A percentile compares a stretch with the other conserved stretches of the same genome.
Conservation (phyloP, 2,888 invertebrate species). For the Lasioglossum figueresi region DNA sequence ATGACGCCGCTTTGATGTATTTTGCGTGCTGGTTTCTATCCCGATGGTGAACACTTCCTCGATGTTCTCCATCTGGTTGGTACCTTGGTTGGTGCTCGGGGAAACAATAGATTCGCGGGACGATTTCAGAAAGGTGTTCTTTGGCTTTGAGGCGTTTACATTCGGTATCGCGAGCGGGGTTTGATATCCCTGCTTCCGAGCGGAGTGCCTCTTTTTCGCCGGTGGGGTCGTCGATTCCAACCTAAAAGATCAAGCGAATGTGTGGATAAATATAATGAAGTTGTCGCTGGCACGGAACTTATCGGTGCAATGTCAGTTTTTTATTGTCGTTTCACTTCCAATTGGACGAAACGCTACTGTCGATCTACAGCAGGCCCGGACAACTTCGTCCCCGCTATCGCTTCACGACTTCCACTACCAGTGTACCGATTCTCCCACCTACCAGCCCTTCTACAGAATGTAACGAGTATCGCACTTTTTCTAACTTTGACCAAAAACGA, state of each 20-base stretch:
- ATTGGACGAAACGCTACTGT: too few relatives aligned
- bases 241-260: slow-evolving; percentile 35
- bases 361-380: too few relatives aligned
- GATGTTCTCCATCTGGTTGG: slow-evolving; percentile 36
- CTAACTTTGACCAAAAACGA: background rate
- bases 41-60: slow-evolving; percentile 51
- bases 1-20: slow-evolving; percentile 69
- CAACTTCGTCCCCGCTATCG: too few relatives aligned
- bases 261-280: background rate
- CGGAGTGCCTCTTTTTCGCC: slow-evolving; percentile 68
- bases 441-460: too few relatives aligned
- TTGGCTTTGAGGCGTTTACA: slow-evolving; percentile 52
- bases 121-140: slow-evolving; percentile 32
- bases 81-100: slow-evolving; percentile 43
- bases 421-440: too few relatives aligned
- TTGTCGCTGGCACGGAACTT: background rate
- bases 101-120: slow-evolving; percentile 42
- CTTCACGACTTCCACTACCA: too few relatives aligned
- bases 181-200: slow-evolving; percentile 59
- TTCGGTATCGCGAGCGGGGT: slow-evolving; percentile 36
- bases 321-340: too few relatives aligned
- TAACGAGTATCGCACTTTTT: too few relatives aligned
- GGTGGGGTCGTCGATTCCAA: slow-evolving; percentile 65
- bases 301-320: background rate
- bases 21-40: slow-evolving; percentile 53